Percentiles rank a stretch among this genome's conserved stretches.
phyloP scores from a whole-genome alignment of 2,113 vertebrate species.

The Crypturellus undulatus region DNA sequence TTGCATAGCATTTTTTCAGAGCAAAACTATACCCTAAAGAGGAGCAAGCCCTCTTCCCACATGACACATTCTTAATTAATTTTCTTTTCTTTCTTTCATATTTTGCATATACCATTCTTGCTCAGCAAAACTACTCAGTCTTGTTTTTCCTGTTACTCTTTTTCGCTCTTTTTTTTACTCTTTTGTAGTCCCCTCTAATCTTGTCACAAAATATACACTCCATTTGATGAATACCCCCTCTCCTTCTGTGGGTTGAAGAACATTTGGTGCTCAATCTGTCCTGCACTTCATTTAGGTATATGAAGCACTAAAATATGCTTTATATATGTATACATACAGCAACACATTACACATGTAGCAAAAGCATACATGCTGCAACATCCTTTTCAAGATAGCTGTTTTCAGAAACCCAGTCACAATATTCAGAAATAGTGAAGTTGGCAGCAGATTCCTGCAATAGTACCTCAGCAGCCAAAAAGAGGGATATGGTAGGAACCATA shows the following conservation, averaged over 20 bases:
- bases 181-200: slow-evolving; percentile 2
- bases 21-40: not conserved
- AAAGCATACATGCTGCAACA: not conserved
- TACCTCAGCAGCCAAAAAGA: not conserved
- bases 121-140: not conserved
- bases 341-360: not conserved
- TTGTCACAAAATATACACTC: not conserved
- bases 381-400: not conserved
- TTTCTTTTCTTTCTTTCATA: not conserved
- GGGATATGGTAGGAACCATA: not conserved
- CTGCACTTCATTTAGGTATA: not conserved
- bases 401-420: not conserved
- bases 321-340: not conserved
- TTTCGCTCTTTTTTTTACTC: not conserved
- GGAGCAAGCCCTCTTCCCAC: not conserved
- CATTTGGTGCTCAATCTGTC: slow-evolving; percentile 23
- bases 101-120: not conserved
- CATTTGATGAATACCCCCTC: not conserved
- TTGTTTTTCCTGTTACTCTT: slow-evolving; percentile 7
- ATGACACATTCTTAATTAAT: not conserved
- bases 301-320: not conserved
- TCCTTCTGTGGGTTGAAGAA: slow-evolving; percentile 20
- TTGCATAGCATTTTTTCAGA: not conserved
- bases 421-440: not conserved
- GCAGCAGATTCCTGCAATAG: not conserved